Evolutionary conservation across 2,888 invertebrate species (phyloP).

Genomic region (Watsonalla binaria): DNA sequence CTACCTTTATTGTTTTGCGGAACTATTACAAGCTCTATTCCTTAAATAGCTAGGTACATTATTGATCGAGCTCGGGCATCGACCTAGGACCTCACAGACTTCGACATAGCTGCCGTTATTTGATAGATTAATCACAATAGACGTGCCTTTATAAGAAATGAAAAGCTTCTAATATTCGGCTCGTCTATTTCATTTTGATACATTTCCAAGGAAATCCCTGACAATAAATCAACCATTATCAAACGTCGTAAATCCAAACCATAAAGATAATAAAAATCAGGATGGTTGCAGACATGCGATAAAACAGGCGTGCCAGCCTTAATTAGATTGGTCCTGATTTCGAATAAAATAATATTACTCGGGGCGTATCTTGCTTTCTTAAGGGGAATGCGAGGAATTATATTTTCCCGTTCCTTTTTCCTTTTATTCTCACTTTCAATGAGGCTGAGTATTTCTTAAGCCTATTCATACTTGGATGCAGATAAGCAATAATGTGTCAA

Average conservation of each 20-base stretch:
- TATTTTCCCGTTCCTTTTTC: background rate
- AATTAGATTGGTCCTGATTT: slow-evolving; percentile 25
- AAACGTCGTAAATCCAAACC: slow-evolving; percentile 21
- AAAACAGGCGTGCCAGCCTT: slow-evolving; percentile 14
- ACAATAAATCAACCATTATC: slow-evolving; percentile 22
- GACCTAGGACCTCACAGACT: too few species aligned
- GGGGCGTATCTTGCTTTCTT: background rate
- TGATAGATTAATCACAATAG: too few species aligned
- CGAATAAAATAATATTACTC: slow-evolving; percentile 12
- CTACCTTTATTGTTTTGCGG: background rate
- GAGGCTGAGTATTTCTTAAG: background rate
- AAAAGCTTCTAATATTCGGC: too few species aligned
- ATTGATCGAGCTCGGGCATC: too few species aligned
- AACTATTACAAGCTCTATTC: background rate
- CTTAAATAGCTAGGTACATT: too few species aligned
- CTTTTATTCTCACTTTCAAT: background rate
- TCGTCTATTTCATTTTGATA: too few species aligned
- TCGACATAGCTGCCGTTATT: too few species aligned
- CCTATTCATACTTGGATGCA: background rate
- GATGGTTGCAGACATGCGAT: slow-evolving; percentile 26
- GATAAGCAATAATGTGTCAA: too few species aligned
- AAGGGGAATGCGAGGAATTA: background rate
- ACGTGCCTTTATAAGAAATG: too few species aligned
- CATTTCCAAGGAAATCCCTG: background rate
- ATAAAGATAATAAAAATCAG: slow-evolving; percentile 23